These are phyloP conservation scores for Hypocryptadius cinnamomeus DNA, from an alignment of 2,113 vertebrate species.

Conservation along the genomic window DNA sequence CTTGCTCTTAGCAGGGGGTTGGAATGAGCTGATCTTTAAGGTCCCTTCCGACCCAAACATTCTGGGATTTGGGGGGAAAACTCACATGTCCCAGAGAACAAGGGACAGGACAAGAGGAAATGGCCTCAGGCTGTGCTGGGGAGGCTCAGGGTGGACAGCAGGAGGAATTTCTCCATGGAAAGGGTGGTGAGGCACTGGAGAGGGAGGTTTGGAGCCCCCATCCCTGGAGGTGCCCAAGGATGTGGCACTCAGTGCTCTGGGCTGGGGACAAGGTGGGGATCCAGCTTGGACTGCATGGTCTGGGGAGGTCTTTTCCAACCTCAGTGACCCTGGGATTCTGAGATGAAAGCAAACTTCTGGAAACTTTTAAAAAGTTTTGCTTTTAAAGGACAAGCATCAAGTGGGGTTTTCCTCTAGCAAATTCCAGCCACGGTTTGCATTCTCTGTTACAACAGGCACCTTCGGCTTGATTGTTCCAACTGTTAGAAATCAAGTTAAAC, in stretches of 20 bases:
- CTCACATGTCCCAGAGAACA: fast-evolving
- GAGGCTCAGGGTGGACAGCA: fast-evolving
- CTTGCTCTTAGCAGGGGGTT: fast-evolving
- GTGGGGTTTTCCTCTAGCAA: background rate
- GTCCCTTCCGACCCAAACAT: background rate
- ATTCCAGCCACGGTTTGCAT: background rate
- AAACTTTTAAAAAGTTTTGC: background rate
- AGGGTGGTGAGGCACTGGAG: background rate
- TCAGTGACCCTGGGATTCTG: background rate
- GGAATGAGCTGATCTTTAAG: background rate
- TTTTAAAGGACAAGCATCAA: background rate
- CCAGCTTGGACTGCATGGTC: fast-evolving
- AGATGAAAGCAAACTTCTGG: background rate
- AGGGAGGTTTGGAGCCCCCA: background rate
- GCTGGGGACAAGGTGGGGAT: background rate
- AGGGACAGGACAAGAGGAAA: background rate
- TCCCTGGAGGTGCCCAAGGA: background rate
- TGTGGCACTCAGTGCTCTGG: background rate
- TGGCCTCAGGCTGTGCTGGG: background rate
- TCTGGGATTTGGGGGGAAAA: background rate
- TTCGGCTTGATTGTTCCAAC: background rate
- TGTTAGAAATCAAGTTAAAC: conserved; percentile 22
- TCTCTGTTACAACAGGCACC: background rate
- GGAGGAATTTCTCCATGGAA: background rate
- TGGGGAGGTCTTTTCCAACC: background rate